Percentiles rank a stretch among this genome's conserved stretches.
Conservation (phyloP, 2,888 invertebrate species). For the Trissonchulus sp. region DNA sequence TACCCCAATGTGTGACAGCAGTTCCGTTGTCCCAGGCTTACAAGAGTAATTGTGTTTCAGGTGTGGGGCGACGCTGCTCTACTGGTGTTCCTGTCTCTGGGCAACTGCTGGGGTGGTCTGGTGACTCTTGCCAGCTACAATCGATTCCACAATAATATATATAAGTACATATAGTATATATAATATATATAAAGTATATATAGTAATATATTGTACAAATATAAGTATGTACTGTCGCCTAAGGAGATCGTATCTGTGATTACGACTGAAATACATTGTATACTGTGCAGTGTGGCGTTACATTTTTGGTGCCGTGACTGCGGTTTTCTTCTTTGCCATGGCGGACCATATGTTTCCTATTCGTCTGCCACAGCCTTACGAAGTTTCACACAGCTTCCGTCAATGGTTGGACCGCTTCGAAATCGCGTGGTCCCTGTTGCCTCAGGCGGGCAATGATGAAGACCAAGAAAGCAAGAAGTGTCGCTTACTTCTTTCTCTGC, state of each 20-base stretch:
- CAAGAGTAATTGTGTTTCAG: no score
- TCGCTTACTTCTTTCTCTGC: not conserved
- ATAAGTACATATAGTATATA: conserved; percentile 58
- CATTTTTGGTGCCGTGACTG: conserved; percentile 8
- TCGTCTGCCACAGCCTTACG: not conserved
- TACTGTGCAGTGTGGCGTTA: no score
- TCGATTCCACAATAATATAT: conserved; percentile 74
- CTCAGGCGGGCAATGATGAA: not conserved
- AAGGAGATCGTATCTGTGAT: no score
- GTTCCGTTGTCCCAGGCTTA: no score
- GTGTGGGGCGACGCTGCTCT: conserved; percentile 77
- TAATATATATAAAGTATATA: no score
- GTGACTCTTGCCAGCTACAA: conserved; percentile 78
- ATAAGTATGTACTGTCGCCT: no score
- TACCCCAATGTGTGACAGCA: no score
- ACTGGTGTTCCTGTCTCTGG: conserved; percentile 78
- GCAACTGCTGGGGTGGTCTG: conserved; percentile 78
- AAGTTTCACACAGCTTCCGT: not conserved
- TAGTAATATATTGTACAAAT: no score
- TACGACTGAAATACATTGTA: no score
- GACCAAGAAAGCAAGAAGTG: not conserved
- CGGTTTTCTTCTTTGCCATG: no score
- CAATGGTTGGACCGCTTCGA: not conserved
- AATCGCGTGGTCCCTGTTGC: not conserved
- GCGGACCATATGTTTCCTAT: not conserved